Conservation (phyloP, 2,113 vertebrate genomes). For the Caranx melampygus region DNA sequence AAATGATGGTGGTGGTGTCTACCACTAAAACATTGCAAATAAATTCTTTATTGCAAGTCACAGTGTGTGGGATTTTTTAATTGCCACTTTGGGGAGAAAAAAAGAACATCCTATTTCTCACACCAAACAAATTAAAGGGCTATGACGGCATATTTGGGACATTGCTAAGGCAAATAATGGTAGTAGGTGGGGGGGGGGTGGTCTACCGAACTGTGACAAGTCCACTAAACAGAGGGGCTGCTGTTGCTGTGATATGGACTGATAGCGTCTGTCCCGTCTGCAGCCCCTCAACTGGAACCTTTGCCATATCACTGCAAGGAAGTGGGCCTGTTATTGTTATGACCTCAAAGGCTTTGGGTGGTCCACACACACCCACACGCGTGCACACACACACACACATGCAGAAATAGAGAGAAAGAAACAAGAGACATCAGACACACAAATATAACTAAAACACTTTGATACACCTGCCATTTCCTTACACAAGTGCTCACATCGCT, state of each 20-base stretch:
- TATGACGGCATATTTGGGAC: constrained; percentile 33
- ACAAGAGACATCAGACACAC: constrained; percentile 43
- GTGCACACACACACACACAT: constrained; percentile 7
- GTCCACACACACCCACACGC: constrained; percentile 59
- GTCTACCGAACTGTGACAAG: constrained; percentile 58
- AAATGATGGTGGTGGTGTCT: too few species aligned
- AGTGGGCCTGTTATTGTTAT: constrained; percentile 81
- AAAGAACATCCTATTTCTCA: not conserved
- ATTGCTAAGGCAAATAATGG: constrained; percentile 39
- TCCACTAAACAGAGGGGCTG: constrained; percentile 62
- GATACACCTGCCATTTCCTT: constrained; percentile 55
- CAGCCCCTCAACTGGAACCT: constrained; percentile 48
- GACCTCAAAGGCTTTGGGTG: constrained; percentile 79
- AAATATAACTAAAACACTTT: constrained; percentile 52
- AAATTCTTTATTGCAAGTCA: too few species aligned
- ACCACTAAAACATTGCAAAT: too few species aligned
- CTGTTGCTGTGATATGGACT: constrained; percentile 61
- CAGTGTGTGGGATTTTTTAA: too few species aligned
- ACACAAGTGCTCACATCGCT: not conserved
- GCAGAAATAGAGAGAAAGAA: constrained; percentile 8
- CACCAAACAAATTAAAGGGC: constrained; percentile 12
- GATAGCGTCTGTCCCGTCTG: constrained; percentile 53
- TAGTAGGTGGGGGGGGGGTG: not conserved
- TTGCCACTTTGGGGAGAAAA: too few species aligned
- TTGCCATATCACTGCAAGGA: constrained; percentile 70